phyloP scores from a whole-genome alignment of 1,140 invertebrate species.

The Drosophila pachea region DNA sequence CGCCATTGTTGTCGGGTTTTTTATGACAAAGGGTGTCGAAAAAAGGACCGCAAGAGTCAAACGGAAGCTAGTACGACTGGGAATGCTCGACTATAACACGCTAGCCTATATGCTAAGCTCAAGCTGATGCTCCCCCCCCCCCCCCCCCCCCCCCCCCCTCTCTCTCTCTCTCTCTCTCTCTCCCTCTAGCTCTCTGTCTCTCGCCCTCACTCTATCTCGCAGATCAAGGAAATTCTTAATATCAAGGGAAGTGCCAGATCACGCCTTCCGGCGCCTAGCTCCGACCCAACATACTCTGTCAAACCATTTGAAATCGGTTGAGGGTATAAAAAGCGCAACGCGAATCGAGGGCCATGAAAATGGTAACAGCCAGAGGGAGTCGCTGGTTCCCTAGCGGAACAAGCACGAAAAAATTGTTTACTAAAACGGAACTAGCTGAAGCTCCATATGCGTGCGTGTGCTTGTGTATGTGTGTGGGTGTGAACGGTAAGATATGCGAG shows the following conservation, averaged over 20 bases:
- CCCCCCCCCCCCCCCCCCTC: too few relatives aligned
- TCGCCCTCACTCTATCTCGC: too few relatives aligned
- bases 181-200: too few relatives aligned
- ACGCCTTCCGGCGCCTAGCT: too few relatives aligned
- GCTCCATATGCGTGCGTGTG: conserved; percentile 34
- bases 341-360: conserved; percentile 51
- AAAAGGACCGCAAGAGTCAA: background rate
- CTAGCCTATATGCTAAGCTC: too few relatives aligned
- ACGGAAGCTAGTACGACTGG: background rate
- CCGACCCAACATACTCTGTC: too few relatives aligned
- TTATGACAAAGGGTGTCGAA: conserved; percentile 56
- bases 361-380: conserved; percentile 60
- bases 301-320: too few relatives aligned
- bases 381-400: conserved; percentile 33
- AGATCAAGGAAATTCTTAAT: too few relatives aligned
- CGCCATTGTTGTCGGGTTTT: conserved; percentile 65
- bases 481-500: conserved; percentile 54
- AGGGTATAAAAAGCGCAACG: conserved; percentile 20
- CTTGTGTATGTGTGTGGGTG: conserved; percentile 17
- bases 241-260: too few relatives aligned
- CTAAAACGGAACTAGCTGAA: conserved; percentile 68
- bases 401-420: conserved; percentile 44
- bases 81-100: too few relatives aligned
- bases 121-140: too few relatives aligned
- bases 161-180: too few relatives aligned